phyloP scores from a whole-genome alignment of 2,113 vertebrate genomes.

The Aegotheles bennettii region DNA sequence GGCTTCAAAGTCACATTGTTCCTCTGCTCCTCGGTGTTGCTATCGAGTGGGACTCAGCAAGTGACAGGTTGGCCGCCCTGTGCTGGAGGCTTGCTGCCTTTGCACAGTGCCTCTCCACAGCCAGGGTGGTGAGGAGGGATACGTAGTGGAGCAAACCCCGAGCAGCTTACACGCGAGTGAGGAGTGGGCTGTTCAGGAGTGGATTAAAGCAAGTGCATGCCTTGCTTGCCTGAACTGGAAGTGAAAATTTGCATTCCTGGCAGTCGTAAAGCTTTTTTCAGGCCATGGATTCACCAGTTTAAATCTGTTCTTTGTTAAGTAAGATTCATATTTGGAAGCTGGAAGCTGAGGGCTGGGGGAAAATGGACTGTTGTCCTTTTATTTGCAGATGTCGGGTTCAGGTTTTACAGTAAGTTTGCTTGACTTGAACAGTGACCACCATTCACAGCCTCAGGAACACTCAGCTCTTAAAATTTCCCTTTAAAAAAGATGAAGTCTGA shows the following conservation, averaged over 20 bases:
- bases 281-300: background rate
- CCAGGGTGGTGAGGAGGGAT: background rate
- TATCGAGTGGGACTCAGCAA: background rate
- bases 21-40: background rate
- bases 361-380: background rate
- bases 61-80: background rate
- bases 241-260: background rate
- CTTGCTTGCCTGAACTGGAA: background rate
- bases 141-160: background rate
- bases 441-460: background rate
- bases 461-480: background rate
- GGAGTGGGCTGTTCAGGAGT: background rate
- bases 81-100: background rate
- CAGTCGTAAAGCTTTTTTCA: background rate
- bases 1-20: accelerated
- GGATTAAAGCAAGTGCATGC: background rate
- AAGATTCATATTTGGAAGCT: background rate
- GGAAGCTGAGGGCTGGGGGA: background rate
- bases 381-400: background rate
- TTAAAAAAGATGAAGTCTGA: background rate
- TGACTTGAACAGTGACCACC: background rate
- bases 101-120: accelerated
- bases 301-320: background rate
- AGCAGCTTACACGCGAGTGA: background rate
- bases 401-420: background rate